Base-by-base conservation (phyloP, 2,888 invertebrate genomes). In the Odiellus spinosus region DNA sequence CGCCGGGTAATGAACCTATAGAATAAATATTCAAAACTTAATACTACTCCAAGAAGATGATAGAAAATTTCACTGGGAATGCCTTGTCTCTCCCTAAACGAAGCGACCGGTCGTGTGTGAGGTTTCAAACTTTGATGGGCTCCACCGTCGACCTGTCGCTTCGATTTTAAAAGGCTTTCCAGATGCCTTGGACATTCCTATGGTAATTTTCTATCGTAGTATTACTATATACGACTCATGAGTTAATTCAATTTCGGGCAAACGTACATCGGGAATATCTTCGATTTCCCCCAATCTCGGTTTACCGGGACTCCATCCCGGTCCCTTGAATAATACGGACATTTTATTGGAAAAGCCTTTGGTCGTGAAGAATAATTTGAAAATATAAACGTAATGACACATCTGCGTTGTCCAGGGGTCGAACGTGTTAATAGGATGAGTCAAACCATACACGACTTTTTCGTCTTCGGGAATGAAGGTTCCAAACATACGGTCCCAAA, bases 401-500 rank as follows among this genome's bases (percentile, higher is more conserved):
- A 38, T 49, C 38, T 87, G 71, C 17, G 50, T 44, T 1, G 26
- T 17, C 12, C 84, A 59, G 0, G 82, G 80, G 64, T 85, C 82
- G 68, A 84, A 85, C 0, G 81, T 79, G 3, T 78, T 77, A 52
- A 83, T 76, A 62, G 82, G 82, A 62, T 79, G 78, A 1, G 85
- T 82, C 15, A 87, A 71, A 0, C 90, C 90, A 61, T 86, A 90
- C 20, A 85, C 74, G 21, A 87, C 82, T 59, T 83, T 76, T 56
- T 82, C 74, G 6, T 54, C 44, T 65, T 86, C 86, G 1, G 77
- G 74, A 53, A 74, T 76, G 67, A 86, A 90, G 3, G 86, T 87
- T 0, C 82, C 82, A 59, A 85, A 85, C 10, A 84, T 60, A 43
- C 79, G 67, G 60, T 84, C 85, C 88, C 90, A 91, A 58, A 91